Evolutionary conservation across 2,113 vertebrate species (phyloP).

Genomic region (Tragelaphus imberbis): DNA sequence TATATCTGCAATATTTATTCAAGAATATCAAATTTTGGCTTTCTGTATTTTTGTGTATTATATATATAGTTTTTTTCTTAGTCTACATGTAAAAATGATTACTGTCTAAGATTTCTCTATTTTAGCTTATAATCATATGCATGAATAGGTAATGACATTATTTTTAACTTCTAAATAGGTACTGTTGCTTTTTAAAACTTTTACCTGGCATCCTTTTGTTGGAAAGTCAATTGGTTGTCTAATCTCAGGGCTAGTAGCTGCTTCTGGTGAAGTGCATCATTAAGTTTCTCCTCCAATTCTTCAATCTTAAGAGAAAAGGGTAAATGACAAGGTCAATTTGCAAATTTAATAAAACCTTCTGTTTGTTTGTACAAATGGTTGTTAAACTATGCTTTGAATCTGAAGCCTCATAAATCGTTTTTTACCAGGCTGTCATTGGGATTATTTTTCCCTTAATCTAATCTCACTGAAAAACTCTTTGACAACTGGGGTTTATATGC

Average conservation of each 20-base stretch:
- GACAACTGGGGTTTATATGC: neutral
- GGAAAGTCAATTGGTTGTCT: conserved; percentile 91
- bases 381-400: neutral
- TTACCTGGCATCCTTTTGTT: conserved; percentile 94
- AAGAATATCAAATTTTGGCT: neutral
- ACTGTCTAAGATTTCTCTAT: neutral
- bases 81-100: conserved; percentile 3
- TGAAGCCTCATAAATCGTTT: neutral
- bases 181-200: conserved; percentile 34
- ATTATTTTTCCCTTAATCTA: neutral
- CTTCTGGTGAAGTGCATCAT: conserved; percentile 94
- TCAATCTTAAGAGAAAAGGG: conserved; percentile 83
- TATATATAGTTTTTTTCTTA: neutral
- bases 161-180: neutral
- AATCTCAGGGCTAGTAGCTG: conserved; percentile 91
- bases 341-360: neutral
- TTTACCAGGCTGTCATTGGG: neutral
- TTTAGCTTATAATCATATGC: neutral
- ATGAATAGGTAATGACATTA: neutral
- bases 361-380: neutral
- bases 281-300: conserved; percentile 94
- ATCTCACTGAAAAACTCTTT: neutral
- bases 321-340: neutral
- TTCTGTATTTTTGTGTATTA: neutral
- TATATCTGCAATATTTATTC: neutral